Percentiles rank a stretch among this genome's conserved stretches.
Evolutionary conservation across 92 coral and sea anemone species (phyloP).

Genomic region (Scolanthus callimorphus): DNA sequence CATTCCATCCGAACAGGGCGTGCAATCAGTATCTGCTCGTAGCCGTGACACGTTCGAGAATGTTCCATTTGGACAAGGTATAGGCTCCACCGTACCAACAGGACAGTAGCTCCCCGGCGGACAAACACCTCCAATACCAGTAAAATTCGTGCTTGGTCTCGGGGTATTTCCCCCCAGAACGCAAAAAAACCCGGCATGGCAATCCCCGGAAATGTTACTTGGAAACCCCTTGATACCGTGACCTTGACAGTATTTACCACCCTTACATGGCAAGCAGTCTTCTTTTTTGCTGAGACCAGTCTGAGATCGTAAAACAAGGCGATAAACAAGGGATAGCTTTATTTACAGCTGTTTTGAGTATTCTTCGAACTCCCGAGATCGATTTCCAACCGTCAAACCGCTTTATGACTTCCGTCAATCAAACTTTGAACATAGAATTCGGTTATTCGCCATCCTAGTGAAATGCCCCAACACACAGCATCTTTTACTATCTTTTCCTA

Average conservation of each 20-base stretch:
- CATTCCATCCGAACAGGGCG: conserved; percentile 81
- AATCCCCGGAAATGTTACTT: conserved; percentile 68
- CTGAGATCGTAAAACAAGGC: conserved; percentile 28
- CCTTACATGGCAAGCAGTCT: conserved; percentile 68
- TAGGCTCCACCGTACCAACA: conserved; percentile 71
- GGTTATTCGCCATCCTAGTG: no score
- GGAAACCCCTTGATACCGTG: conserved; percentile 68
- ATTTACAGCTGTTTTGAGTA: no score
- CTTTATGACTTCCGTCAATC: no score
- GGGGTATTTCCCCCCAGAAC: conserved; percentile 76
- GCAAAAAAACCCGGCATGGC: conserved; percentile 84
- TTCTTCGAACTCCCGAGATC: no score
- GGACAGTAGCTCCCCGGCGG: conserved; percentile 89
- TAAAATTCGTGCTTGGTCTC: conserved; percentile 78
- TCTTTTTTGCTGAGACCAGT: conserved; percentile 57
- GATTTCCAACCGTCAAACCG: no score
- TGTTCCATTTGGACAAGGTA: conserved; percentile 91
- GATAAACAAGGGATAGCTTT: no score
- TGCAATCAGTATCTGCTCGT: conserved; percentile 54
- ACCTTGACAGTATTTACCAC: conserved; percentile 81
- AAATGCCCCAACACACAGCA: no score
- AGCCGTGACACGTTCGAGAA: conserved; percentile 90
- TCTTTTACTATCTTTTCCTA: no score
- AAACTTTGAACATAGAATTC: no score
- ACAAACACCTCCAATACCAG: conserved; percentile 92